These are phyloP conservation scores for Choristoneura fumiferana DNA, from an alignment of 1,140 invertebrate species.

Conservation along the genomic window DNA sequence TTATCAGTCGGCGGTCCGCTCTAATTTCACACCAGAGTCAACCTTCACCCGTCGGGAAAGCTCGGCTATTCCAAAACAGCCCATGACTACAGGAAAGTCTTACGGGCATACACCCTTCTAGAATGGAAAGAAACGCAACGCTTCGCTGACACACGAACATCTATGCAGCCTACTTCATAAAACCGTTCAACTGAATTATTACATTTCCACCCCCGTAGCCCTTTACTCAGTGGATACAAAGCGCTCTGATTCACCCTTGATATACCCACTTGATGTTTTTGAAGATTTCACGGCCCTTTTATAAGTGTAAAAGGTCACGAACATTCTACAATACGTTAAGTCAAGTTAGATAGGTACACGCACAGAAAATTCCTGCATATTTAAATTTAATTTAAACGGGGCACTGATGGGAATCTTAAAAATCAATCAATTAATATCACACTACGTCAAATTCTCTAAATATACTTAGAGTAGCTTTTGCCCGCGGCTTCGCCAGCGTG, in stretches of 20 bases:
- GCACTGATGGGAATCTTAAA: too few relatives aligned
- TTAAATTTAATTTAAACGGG: too few relatives aligned
- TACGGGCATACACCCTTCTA: not conserved
- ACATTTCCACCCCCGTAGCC: conserved; percentile 6
- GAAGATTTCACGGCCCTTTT: not conserved
- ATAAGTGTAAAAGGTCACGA: too few relatives aligned
- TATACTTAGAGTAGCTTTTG: too few relatives aligned
- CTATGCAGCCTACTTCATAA: not conserved
- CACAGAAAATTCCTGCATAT: too few relatives aligned
- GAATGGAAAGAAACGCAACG: too few relatives aligned
- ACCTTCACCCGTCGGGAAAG: not conserved
- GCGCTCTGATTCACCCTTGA: not conserved
- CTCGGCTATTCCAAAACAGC: not conserved
- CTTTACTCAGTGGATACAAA: conserved; percentile 5
- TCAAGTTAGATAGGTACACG: too few relatives aligned
- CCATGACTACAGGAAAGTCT: not conserved
- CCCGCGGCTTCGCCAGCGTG: too few relatives aligned
- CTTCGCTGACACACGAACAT: not conserved
- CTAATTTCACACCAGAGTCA: not conserved
- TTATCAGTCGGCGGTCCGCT: not conserved
- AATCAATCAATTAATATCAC: too few relatives aligned
- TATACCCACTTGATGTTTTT: not conserved
- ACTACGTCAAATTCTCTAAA: too few relatives aligned
- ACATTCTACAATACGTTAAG: too few relatives aligned
- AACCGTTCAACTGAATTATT: conserved; percentile 10